phyloP scores from a whole-genome alignment of 2,113 vertebrate genomes.

The Rhinolophus sinicus region DNA sequence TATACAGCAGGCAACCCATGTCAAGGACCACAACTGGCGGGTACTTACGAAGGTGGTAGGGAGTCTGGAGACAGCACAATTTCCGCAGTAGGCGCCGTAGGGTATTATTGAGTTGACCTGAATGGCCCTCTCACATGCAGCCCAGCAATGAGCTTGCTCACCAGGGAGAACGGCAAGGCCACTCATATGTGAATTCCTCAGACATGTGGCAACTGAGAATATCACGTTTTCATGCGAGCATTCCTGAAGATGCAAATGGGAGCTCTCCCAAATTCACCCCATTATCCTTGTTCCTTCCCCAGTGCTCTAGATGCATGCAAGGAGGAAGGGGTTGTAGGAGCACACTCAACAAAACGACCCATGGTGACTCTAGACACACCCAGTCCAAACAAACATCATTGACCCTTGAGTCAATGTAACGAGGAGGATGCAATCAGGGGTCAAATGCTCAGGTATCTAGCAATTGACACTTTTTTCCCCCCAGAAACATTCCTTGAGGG shows the following conservation, averaged over 20 bases:
- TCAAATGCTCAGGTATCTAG: background rate
- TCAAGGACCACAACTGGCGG: no score
- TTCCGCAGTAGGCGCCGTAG: background rate
- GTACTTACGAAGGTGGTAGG: background rate
- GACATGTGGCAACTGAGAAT: background rate
- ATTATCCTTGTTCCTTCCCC: background rate
- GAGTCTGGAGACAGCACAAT: background rate
- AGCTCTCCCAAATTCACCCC: background rate
- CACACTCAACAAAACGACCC: background rate
- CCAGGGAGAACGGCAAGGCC: no score
- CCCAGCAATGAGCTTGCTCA: background rate
- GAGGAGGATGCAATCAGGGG: background rate
- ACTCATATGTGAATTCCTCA: background rate
- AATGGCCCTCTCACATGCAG: background rate
- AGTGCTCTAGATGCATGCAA: background rate
- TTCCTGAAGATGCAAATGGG: background rate
- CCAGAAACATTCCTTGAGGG: background rate
- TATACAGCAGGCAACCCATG: rapidly evolving
- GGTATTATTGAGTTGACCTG: background rate
- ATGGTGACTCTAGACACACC: background rate
- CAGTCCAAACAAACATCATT: background rate
- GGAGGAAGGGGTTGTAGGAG: background rate
- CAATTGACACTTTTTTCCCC: no score
- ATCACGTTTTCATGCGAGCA: background rate
- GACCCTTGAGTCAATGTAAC: background rate